phyloP scores from a whole-genome alignment of 2,113 vertebrate genomes.

The Pedionomus torquatus region DNA sequence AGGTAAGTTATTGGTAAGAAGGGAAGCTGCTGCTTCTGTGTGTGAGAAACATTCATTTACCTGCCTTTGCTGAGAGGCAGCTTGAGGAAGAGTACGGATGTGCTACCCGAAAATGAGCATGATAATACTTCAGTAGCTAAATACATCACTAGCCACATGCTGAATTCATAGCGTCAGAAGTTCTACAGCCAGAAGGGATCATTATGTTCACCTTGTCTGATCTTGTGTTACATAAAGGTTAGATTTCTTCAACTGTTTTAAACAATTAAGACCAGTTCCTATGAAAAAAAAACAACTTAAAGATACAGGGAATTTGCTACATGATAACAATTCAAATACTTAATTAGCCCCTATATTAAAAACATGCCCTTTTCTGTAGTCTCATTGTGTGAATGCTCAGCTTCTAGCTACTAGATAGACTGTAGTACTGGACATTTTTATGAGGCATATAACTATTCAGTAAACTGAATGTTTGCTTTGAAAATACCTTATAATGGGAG shows the following conservation, averaged over 20 bases:
- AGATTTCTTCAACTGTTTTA: neutral
- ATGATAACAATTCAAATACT: neutral
- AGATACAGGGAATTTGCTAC: neutral
- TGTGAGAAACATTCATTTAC: neutral
- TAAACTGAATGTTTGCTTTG: conserved; percentile 18
- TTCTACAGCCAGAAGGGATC: neutral
- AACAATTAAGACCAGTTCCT: neutral
- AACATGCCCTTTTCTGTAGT: neutral
- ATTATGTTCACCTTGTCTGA: conserved; percentile 29
- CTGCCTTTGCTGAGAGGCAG: neutral
- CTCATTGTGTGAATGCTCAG: neutral
- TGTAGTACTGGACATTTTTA: neutral
- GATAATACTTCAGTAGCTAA: neutral
- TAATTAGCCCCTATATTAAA: neutral
- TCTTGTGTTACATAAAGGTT: neutral
- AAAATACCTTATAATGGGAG: neutral
- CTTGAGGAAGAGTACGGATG: neutral
- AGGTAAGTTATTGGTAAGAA: neutral
- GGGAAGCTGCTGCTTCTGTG: neutral
- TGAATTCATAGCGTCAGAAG: neutral
- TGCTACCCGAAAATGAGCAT: neutral
- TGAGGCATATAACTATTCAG: neutral
- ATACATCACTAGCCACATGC: neutral
- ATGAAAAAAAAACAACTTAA: neutral
- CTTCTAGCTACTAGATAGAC: neutral